Evolutionary conservation across 2,888 invertebrate species (phyloP).

Genomic region (Salpingus planirostris): DNA sequence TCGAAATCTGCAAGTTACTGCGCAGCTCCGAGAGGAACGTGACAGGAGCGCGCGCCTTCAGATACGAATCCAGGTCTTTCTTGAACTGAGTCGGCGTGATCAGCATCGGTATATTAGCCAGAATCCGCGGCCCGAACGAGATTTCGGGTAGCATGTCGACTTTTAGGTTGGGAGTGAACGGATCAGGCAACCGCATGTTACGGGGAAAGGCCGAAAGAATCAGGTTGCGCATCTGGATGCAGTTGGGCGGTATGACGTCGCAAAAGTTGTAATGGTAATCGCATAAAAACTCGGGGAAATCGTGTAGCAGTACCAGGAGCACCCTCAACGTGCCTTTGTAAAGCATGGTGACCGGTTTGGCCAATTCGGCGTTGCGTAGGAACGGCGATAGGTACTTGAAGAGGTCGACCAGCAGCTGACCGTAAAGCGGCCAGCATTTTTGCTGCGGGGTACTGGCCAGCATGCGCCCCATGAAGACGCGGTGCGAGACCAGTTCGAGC

Average conservation of each 20-base stretch:
- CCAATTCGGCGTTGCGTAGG: slow-evolving; percentile 91
- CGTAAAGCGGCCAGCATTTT: slow-evolving; percentile 96
- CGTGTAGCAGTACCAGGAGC: slow-evolving; percentile 88
- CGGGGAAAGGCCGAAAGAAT: slow-evolving; percentile 97
- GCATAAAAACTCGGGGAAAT: slow-evolving; percentile 98
- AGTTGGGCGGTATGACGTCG: slow-evolving; percentile 98
- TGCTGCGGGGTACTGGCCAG: slow-evolving; percentile 85
- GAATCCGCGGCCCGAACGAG: slow-evolving; percentile 76
- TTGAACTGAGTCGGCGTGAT: slow-evolving; percentile 85
- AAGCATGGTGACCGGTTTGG: slow-evolving; percentile 84
- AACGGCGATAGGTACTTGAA: slow-evolving; percentile 97
- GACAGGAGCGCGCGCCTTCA: slow-evolving; percentile 89
- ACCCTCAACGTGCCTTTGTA: slow-evolving; percentile 96
- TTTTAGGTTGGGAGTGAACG: slow-evolving; percentile 95
- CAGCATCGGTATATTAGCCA: slow-evolving; percentile 77
- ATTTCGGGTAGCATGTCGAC: slow-evolving; percentile 88
- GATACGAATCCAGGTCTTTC: slow-evolving; percentile 93
- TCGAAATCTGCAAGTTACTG: slow-evolving; percentile 79
- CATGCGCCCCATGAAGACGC: slow-evolving; percentile 90
- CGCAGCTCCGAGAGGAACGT: slow-evolving; percentile 90
- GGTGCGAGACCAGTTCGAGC: slow-evolving; percentile 95
- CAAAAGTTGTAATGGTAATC: slow-evolving; percentile 99
- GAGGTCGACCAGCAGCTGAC: slow-evolving; percentile 88
- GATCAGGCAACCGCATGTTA: slow-evolving; percentile 97
- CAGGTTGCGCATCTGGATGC: slow-evolving; percentile 97